phyloP scores from a whole-genome alignment of 2,797 vertebrate species.

The Acipenser ruthenus region DNA sequence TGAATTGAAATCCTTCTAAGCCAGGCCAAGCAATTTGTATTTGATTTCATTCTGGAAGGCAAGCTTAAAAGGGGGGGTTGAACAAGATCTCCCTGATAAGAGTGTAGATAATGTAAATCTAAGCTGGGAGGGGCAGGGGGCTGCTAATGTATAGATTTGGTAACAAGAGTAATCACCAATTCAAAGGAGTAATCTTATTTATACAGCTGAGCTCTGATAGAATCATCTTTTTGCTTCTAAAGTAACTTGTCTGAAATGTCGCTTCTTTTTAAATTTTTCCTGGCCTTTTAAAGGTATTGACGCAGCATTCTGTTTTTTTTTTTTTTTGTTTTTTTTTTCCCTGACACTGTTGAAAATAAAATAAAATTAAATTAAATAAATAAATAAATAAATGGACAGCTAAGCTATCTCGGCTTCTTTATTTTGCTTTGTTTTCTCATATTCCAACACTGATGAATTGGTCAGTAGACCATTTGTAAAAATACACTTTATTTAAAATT shows the following conservation, averaged over 20 bases:
- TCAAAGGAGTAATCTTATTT: not conserved
- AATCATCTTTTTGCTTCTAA: not conserved
- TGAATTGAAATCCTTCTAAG: not conserved
- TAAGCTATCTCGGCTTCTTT: no score
- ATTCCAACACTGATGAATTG: no score
- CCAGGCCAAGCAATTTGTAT: not conserved
- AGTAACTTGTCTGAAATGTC: not conserved
- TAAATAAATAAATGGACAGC: no score
- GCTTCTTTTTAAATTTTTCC: not conserved
- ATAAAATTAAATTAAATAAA: no score
- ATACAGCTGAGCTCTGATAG: not conserved
- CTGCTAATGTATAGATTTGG: not conserved
- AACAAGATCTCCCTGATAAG: conserved; percentile 1
- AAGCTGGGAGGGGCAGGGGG: not conserved
- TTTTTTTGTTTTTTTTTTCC: no score
- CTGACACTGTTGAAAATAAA: no score
- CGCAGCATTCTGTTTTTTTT: no score
- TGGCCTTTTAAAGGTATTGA: no score
- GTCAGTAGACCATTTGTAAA: no score
- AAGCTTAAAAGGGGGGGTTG: not conserved
- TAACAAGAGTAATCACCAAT: not conserved
- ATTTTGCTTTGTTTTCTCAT: no score
- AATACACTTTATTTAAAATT: no score
- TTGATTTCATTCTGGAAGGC: not conserved
- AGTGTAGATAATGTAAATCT: not conserved